A percentile compares a stretch with the other conserved stretches of the same genome.
Conservation (phyloP, 2,113 vertebrate species). For the Etheostoma cragini region DNA sequence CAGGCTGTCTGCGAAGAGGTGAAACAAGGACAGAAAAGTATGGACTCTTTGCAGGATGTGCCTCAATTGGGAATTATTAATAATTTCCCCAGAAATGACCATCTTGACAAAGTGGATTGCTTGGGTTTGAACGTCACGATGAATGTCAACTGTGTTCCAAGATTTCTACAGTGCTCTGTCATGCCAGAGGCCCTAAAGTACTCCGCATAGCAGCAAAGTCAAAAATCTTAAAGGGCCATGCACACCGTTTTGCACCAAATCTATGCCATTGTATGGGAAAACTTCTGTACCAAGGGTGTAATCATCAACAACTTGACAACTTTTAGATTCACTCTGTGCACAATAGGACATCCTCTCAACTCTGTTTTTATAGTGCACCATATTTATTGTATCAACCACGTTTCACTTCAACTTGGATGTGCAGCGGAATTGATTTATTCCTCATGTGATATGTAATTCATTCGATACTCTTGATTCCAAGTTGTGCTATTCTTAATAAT, state of each 20-base stretch:
- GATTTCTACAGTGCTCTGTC: constrained; percentile 3
- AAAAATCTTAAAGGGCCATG: not conserved
- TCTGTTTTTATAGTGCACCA: constrained; percentile 6
- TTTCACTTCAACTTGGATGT: not conserved
- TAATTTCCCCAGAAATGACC: not conserved
- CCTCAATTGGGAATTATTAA: not conserved
- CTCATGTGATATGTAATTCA: constrained; percentile 9
- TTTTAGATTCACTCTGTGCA: not conserved
- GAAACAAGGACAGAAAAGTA: not conserved
- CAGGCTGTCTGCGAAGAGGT: not conserved
- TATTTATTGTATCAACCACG: constrained; percentile 55
- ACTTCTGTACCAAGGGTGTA: not conserved
- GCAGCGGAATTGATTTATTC: not conserved
- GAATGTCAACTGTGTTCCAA: not conserved
- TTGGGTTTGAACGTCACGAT: constrained; percentile 4
- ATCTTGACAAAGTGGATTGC: not conserved
- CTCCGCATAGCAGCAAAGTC: not conserved
- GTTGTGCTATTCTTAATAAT: not conserved
- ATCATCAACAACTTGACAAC: not conserved
- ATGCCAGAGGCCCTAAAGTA: not conserved
- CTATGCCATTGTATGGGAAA: not conserved
- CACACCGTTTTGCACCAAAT: not conserved
- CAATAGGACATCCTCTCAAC: not conserved
- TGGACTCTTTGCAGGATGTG: constrained; percentile 12
- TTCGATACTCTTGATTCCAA: constrained; percentile 11